Base-by-base conservation (phyloP, 2,797 vertebrate genomes). In the Labroides dimidiatus region DNA sequence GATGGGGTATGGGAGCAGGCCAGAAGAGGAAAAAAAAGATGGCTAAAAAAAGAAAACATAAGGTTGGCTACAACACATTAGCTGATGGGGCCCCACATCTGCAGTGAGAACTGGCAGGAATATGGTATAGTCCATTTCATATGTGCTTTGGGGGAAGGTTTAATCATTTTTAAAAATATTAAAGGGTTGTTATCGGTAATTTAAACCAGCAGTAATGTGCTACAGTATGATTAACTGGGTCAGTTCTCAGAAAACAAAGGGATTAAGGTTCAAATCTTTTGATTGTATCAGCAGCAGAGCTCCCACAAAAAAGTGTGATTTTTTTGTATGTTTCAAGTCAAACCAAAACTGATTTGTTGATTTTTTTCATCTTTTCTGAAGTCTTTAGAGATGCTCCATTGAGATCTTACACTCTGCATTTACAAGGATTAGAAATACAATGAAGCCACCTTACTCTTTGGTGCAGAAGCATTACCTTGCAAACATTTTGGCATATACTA, bases 21-120 rank as follows among this genome's bases (percentile, higher is more conserved):
- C 67, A 56, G 53, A 66, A 45, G 15, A 50, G 17, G 15, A 7
- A 33, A 33, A 50, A 27, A 50, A 50, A 23, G 4, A 45, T 8
- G 48, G 4, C 23, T 33, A 52, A 52, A n/a, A 74, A 70, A 52
- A 16, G 24, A 67, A 65, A 51, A 64, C 24, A 63, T 36, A 60
- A 76, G 62, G 44, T 67, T 80, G 71, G 84, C 74, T 77, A 75
- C 68, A 79, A 80, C 69, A 78, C 64, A 75, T 80, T 61, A 85
- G 79, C 72, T 62, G 61, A 71, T 74, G 81, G 82, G 84, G 87
- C 84, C 87, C 82, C 78, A 62, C 69, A 67, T 58, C 73, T 60
- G 78, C 64, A 71, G 77, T 61, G 70, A 88, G 78, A 80, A 72
- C 64, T 79, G 57, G 66, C 56, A 82, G 69, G 75, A 56, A 44